These are phyloP conservation scores for Mobula hypostoma DNA, from an alignment of 2,113 vertebrate species.

Conservation along the genomic window DNA sequence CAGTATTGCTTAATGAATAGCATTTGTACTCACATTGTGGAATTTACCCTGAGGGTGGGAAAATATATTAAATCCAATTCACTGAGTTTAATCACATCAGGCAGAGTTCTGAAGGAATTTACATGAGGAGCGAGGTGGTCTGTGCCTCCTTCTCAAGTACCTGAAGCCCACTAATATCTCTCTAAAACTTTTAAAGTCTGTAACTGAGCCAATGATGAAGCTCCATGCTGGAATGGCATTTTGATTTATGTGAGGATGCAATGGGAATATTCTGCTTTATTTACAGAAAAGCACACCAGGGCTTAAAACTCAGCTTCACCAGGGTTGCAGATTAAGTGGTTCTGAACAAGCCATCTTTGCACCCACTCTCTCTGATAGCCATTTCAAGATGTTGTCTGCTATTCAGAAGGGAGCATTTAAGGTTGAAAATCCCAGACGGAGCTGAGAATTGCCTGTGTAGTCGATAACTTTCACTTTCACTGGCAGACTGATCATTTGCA, in stretches of 20 bases:
- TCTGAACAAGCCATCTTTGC: background rate
- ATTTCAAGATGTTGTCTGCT: background rate
- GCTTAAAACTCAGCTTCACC: background rate
- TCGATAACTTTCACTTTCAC: background rate
- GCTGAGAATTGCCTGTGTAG: background rate
- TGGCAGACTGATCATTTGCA: background rate
- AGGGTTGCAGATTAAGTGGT: background rate
- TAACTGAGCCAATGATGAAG: background rate
- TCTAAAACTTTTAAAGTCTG: too few species aligned
- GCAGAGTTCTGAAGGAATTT: background rate
- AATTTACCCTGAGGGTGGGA: background rate
- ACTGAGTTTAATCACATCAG: background rate
- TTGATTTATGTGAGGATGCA: background rate
- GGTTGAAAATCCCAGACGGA: background rate
- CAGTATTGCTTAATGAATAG: background rate
- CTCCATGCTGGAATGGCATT: background rate
- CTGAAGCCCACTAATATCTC: background rate
- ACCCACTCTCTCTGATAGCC: background rate
- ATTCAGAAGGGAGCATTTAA: background rate
- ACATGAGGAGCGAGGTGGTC: background rate
- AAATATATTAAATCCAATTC: slow-evolving; percentile 7
- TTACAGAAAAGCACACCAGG: background rate
- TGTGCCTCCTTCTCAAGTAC: background rate
- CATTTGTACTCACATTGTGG: background rate
- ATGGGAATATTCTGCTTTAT: background rate